Conservation (phyloP, 2,888 invertebrate species). For the Trachelus troglodyta region DNA sequence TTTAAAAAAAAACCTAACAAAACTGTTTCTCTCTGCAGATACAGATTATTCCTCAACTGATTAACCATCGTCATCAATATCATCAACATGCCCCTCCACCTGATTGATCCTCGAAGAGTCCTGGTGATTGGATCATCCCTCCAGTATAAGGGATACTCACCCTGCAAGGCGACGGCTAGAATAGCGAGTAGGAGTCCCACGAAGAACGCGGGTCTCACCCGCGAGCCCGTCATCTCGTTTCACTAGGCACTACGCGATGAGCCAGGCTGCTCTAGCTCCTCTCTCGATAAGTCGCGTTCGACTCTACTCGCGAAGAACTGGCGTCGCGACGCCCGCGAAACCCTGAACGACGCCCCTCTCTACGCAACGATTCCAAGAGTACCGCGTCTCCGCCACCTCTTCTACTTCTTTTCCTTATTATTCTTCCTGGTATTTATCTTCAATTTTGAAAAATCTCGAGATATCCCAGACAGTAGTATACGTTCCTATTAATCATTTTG, state of each 20-base stretch:
- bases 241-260: slow-evolving; percentile 65
- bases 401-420: slow-evolving; percentile 19
- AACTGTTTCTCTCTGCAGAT: neutral
- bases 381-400: slow-evolving; percentile 8
- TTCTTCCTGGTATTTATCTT: slow-evolving; percentile 12
- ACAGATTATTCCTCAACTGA: neutral
- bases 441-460: neutral
- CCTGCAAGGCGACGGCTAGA: slow-evolving; percentile 70
- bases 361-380: slow-evolving; percentile 1
- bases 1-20: neutral
- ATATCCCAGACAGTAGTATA: neutral
- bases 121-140: neutral
- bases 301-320: slow-evolving; percentile 60
- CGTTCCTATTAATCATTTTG: neutral
- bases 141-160: slow-evolving; percentile 61
- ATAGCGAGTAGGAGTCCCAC: slow-evolving; percentile 70
- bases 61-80: neutral
- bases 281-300: slow-evolving; percentile 56
- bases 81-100: neutral
- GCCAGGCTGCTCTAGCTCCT: slow-evolving; percentile 58
- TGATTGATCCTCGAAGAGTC: slow-evolving; percentile 7
- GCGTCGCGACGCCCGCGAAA: slow-evolving; percentile 53
- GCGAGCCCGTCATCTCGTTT: slow-evolving; percentile 72
- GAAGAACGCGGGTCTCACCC: slow-evolving; percentile 69
- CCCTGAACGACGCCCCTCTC: slow-evolving; percentile 46